Evolutionary conservation across 2,113 vertebrate genomes (phyloP).

Genomic region (Scalopus aquaticus): DNA sequence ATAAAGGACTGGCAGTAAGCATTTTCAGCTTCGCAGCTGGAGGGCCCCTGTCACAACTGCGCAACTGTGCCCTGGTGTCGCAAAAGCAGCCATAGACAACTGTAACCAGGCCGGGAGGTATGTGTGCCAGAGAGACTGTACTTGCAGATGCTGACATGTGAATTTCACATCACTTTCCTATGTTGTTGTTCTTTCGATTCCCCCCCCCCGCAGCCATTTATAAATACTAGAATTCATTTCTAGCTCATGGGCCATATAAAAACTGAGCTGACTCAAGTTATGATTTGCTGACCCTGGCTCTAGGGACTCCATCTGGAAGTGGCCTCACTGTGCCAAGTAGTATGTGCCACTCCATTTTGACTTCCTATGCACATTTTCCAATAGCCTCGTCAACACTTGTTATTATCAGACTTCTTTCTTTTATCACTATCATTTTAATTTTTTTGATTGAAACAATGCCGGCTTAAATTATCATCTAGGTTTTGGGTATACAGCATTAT

Average conservation of each 20-base stretch:
- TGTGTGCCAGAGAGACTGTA: neutral
- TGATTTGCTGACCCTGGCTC: neutral
- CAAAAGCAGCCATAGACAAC: neutral
- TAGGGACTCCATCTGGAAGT: neutral
- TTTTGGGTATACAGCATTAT: neutral
- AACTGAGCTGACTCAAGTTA: neutral
- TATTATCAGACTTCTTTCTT: neutral
- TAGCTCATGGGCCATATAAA: neutral
- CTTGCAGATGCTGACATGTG: neutral
- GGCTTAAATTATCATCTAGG: neutral
- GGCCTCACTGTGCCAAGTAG: neutral
- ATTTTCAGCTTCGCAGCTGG: neutral
- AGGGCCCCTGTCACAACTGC: neutral
- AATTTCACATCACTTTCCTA: constrained; percentile 10
- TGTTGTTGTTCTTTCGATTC: neutral
- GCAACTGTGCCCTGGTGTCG: neutral
- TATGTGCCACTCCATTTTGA: neutral
- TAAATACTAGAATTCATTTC: neutral
- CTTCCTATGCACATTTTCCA: neutral
- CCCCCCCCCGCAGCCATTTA: neutral
- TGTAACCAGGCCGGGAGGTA: neutral
- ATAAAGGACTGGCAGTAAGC: neutral
- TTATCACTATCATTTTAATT: neutral
- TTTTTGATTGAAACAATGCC: too few relatives aligned
- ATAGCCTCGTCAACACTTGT: neutral